phyloP scores from a whole-genome alignment of 2,888 invertebrate genomes.

The Ditylenchus weischeri region DNA sequence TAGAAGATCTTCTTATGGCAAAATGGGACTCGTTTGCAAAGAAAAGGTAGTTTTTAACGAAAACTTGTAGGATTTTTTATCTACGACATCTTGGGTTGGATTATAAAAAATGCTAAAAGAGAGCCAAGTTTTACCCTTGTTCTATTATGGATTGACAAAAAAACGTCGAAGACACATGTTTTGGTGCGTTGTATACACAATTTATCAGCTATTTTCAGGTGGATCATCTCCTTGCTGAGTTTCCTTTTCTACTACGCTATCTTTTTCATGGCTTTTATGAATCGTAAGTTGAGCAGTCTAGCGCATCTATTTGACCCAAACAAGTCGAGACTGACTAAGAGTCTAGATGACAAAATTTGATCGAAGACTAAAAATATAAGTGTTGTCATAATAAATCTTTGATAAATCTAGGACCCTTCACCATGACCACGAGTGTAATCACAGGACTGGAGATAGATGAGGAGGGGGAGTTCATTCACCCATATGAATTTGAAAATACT shows the following conservation, averaged over 20 bases:
- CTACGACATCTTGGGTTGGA: no score
- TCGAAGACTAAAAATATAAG: no score
- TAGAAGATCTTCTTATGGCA: conserved; percentile 88
- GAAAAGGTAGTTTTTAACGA: not conserved
- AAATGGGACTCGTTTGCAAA: conserved; percentile 87
- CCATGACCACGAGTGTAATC: conserved; percentile 40
- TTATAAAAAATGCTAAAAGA: no score
- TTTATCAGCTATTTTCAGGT: conserved; percentile 31
- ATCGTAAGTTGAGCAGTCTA: conserved; percentile 65
- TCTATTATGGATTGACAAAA: no score
- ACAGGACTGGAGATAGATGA: not conserved
- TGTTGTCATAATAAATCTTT: no score
- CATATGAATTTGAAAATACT: not conserved
- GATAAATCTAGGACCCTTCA: conserved; percentile 59
- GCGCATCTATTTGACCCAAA: not conserved
- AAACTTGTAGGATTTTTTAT: conserved; percentile 11
- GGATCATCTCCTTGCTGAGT: conserved; percentile 71
- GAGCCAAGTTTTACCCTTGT: no score
- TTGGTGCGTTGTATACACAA: no score
- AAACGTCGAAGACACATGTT: no score
- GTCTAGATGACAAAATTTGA: no score
- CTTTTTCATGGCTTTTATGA: conserved; percentile 80
- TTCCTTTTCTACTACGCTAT: conserved; percentile 86
- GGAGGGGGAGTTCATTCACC: not conserved
- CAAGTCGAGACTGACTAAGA: no score